These are phyloP conservation scores for Apostichopus parvimensis DNA, from an alignment of 35 echinoderm and acorn worm species.

Conservation along the genomic window DNA sequence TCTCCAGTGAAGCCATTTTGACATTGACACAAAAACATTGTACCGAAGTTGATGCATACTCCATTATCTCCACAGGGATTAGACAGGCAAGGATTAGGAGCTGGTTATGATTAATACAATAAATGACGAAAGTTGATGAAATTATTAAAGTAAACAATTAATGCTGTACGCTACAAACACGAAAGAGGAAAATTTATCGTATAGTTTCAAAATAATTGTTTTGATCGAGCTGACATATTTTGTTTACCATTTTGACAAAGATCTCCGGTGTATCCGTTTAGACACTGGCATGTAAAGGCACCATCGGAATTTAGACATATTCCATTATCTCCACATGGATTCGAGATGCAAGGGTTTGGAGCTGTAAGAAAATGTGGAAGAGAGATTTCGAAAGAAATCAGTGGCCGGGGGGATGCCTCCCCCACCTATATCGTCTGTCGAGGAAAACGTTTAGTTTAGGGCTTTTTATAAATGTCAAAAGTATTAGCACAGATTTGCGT, in stretches of 20 bases:
- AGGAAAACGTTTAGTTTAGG: no score
- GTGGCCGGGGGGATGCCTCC: no score
- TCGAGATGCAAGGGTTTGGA: neutral
- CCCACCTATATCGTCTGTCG: no score
- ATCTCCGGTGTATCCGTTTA: conserved; percentile 1
- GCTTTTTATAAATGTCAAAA: no score
- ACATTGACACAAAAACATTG: neutral
- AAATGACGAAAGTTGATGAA: neutral
- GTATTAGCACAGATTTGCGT: no score
- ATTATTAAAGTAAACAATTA: no score
- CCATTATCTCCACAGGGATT: conserved; percentile 27
- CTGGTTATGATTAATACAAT: neutral
- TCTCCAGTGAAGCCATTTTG: conserved; percentile 10
- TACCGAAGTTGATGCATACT: neutral
- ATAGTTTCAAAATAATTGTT: neutral
- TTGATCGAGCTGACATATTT: neutral
- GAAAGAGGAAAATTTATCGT: no score
- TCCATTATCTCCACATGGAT: conserved; percentile 28
- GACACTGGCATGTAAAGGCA: neutral
- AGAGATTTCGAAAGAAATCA: no score
- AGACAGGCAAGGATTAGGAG: neutral
- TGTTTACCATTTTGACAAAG: conserved; percentile 15
- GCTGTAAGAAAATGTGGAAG: neutral
- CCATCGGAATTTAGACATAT: neutral
- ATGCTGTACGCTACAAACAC: no score